These are phyloP conservation scores for Polyodon spathula DNA, from an alignment of 2,113 vertebrate genomes.

Conservation along the genomic window DNA sequence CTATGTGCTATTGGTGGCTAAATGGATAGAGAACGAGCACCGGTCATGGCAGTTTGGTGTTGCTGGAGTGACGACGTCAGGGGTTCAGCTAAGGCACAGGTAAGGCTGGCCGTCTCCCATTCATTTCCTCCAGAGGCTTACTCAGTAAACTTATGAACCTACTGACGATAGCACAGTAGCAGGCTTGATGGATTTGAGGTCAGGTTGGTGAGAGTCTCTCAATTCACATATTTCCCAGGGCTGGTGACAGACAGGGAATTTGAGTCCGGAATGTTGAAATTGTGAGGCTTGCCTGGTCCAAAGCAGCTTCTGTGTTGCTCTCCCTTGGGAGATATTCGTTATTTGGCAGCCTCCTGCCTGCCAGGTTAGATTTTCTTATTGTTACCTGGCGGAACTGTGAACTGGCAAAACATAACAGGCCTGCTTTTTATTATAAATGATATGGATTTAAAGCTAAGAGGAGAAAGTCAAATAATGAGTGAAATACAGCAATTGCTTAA, in stretches of 20 bases:
- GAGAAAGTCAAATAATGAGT: conserved; percentile 13
- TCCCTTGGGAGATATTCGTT: not conserved
- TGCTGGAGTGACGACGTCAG: not conserved
- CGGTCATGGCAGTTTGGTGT: conserved; percentile 23
- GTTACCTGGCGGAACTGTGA: not conserved
- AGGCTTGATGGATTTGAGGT: conserved; percentile 24
- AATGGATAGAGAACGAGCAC: conserved; percentile 16
- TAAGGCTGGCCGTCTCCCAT: not conserved
- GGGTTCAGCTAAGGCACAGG: not conserved
- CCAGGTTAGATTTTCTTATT: not conserved
- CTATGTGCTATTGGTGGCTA: conserved; percentile 25
- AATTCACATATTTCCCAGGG: conserved; percentile 37
- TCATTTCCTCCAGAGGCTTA: not conserved
- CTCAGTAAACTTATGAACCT: conserved; percentile 36
- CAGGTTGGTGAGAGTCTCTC: conserved; percentile 32
- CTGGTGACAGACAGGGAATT: conserved; percentile 38
- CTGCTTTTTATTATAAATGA: conserved; percentile 27
- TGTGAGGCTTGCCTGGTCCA: conserved; percentile 11
- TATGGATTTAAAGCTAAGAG: not conserved
- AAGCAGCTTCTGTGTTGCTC: conserved; percentile 2
- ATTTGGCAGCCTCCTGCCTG: not conserved
- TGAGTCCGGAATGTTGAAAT: conserved; percentile 19
- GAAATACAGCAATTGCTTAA: conserved; percentile 21
- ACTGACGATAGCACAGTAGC: conserved; percentile 47
- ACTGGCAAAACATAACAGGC: conserved; percentile 1